Percentiles rank a stretch among this genome's conserved stretches.
Evolutionary conservation across 2,888 invertebrate genomes (phyloP).

Genomic region (Thera britannica): DNA sequence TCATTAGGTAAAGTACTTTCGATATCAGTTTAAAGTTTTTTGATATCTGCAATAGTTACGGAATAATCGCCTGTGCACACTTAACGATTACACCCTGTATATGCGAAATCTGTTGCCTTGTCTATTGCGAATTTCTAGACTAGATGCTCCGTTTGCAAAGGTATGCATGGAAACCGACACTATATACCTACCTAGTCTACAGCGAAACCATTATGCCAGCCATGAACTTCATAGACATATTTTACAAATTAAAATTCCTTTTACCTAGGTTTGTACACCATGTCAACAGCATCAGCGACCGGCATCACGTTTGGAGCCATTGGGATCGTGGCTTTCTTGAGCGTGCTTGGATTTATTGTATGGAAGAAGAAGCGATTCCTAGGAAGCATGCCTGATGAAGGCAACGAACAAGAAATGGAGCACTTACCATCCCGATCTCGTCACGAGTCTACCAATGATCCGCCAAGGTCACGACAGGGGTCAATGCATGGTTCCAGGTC

Average conservation of each 20-base stretch:
- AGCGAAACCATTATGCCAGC: too few species aligned
- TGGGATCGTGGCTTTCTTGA: slow-evolving; percentile 53
- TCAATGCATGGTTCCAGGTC: slow-evolving; percentile 14
- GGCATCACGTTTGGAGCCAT: slow-evolving; percentile 68
- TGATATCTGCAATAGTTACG: too few species aligned
- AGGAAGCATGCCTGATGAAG: slow-evolving; percentile 47
- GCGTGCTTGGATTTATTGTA: slow-evolving; percentile 57
- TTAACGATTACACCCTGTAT: too few species aligned
- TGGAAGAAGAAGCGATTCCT: slow-evolving; percentile 66
- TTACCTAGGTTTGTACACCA: slow-evolving; percentile 65
- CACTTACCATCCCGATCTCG: slow-evolving; percentile 24
- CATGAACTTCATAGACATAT: neutral
- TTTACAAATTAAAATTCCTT: slow-evolving; percentile 10
- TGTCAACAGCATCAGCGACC: slow-evolving; percentile 74
- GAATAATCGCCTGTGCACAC: too few species aligned
- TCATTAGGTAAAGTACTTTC: too few species aligned
- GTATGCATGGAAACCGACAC: too few species aligned
- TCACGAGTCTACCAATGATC: slow-evolving; percentile 14
- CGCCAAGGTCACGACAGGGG: slow-evolving; percentile 7
- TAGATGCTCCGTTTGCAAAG: too few species aligned
- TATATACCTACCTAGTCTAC: too few species aligned
- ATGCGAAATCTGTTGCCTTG: too few species aligned
- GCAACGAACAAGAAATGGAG: slow-evolving; percentile 58
- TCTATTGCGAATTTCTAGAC: too few species aligned
- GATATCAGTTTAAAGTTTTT: too few species aligned